phyloP scores from a whole-genome alignment of 2,888 invertebrate genomes.

The Coremacera marginata region DNA sequence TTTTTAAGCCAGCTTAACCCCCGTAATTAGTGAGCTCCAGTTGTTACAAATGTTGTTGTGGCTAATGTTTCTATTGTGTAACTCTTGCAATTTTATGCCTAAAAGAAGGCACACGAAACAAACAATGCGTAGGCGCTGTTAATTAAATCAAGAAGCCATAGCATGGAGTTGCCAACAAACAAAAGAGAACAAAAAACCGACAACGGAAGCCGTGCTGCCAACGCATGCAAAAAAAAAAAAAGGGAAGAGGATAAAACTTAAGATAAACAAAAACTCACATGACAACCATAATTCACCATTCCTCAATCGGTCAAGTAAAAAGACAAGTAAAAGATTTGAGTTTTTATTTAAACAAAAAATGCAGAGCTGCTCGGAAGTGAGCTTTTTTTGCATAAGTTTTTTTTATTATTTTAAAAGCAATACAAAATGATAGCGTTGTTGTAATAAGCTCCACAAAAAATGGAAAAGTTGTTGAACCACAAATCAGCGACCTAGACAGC shows the following conservation, averaged over 20 bases:
- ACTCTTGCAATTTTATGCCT: background rate
- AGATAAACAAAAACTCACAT: too few relatives aligned
- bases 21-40: background rate
- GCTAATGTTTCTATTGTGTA: background rate
- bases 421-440: too few relatives aligned
- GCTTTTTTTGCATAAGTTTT: too few relatives aligned
- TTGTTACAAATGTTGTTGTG: background rate
- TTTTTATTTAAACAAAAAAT: too few relatives aligned
- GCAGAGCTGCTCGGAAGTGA: too few relatives aligned
- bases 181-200: background rate
- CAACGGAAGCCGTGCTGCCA: background rate
- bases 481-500: too few relatives aligned
- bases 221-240: background rate
- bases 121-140: constrained; percentile 20
- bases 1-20: constrained; percentile 14
- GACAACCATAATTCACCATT: too few relatives aligned
- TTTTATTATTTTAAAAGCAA: too few relatives aligned
- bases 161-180: constrained; percentile 6
- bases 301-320: too few relatives aligned
- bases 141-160: constrained; percentile 38
- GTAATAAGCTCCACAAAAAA: too few relatives aligned
- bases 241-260: background rate
- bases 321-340: too few relatives aligned
- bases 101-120: background rate
- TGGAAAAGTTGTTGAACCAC: too few relatives aligned